Evolutionary conservation across 1,140 invertebrate genomes (phyloP).

Genomic region (Harlomillsia oculata): DNA sequence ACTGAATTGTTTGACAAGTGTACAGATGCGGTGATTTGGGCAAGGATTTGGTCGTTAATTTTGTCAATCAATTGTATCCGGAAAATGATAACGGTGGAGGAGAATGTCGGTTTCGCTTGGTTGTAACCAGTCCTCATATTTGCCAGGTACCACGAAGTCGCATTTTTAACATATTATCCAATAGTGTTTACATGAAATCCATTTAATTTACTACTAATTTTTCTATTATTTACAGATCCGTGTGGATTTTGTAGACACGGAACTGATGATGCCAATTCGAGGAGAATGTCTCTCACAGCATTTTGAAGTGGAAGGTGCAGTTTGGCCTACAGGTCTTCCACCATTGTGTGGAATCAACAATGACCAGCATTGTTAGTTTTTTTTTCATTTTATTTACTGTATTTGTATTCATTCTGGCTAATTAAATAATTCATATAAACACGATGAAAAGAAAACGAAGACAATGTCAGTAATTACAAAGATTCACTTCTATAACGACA

Average conservation of each 20-base stretch:
- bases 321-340: conserved; percentile 32
- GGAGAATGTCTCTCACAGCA: conserved; percentile 33
- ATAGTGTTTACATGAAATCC: neutral
- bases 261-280: conserved; percentile 24
- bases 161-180: neutral
- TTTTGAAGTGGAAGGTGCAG: conserved; percentile 30
- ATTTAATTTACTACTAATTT: neutral
- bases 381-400: neutral
- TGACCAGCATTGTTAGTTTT: conserved; percentile 34
- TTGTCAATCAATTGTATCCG: conserved; percentile 34
- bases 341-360: conserved; percentile 33
- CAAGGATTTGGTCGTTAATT: conserved; percentile 30
- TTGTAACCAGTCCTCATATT: conserved; percentile 28
- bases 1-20: conserved; percentile 20
- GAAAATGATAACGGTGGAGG: conserved; percentile 19
- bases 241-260: conserved; percentile 35
- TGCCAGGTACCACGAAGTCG: conserved; percentile 26
- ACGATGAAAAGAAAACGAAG: neutral
- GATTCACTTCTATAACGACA: conserved; percentile 9
- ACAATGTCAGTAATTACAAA: neutral
- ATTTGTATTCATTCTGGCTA: neutral
- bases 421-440: conserved; percentile 3
- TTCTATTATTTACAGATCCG: conserved; percentile 19
- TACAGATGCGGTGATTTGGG: conserved; percentile 34
- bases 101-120: conserved; percentile 27